Base-by-base conservation (phyloP, 2,888 invertebrate genomes). In the Itoplectis maculator region DNA sequence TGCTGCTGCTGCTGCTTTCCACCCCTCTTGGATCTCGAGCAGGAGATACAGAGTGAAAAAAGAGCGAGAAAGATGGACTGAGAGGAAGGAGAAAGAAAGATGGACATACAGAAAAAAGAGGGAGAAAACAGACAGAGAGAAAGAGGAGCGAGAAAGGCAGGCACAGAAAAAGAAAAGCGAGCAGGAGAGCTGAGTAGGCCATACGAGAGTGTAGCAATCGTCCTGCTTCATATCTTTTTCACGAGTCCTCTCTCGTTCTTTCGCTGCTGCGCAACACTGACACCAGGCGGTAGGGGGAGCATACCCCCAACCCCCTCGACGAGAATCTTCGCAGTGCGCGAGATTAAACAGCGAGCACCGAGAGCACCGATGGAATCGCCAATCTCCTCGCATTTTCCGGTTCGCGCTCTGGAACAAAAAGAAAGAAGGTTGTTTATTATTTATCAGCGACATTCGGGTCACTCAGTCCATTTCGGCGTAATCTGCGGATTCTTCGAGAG, bases 181-280 rank as follows among this genome's bases (percentile, higher is more conserved):
- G 20, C n/a, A 9, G 11, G 23, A 35, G 29, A 35, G 51, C 54
- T 15, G 37, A 65, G 37, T 70, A 65, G 65, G 65, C 40, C 56
- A 47, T 69, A 78, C 45, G 40, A 49, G 74, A 78, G 49, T 63
- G 63, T 56, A 65, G 79, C 82, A 79, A 82, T 82, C 79, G 78
- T 72, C 69, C 42, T 59, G 45, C 54, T 82, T 82, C 82, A 79
- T 82, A 72, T 76, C 13, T 82, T 72, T 82, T 82, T 79, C 82
- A 79, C 51, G 51, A 72, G 56, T 42, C 40, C 72, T 47, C 40
- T 23, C 35, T 3, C 42, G 63, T 42, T 69, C 69, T 40, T 51
- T n/a, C 54, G 9, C n/a, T 15, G 23, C 47, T 7, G 20, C 49
- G 29, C 51, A 9, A 40, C 68, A 11, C n/a, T n/a, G n/a, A n/a